A percentile compares a stretch with the other conserved stretches of the same genome.
phyloP scores from a whole-genome alignment of 2,113 vertebrate species.

The Bostrychus sinensis region DNA sequence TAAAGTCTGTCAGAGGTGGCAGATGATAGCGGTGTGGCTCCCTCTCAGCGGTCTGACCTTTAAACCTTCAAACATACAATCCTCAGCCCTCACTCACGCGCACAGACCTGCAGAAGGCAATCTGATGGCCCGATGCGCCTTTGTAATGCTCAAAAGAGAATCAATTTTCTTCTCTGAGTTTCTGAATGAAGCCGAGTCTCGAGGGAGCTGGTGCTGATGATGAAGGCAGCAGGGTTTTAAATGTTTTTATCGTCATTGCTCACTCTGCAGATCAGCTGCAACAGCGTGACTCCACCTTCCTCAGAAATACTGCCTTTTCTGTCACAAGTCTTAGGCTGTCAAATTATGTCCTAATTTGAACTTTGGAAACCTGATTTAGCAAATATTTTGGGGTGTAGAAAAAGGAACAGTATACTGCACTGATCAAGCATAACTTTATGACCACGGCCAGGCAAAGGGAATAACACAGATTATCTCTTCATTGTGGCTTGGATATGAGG shows the following conservation, averaged over 20 bases:
- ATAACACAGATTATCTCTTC: too few relatives aligned
- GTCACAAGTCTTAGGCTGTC: background rate
- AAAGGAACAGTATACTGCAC: too few relatives aligned
- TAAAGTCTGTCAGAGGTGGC: background rate
- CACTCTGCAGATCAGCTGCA: background rate
- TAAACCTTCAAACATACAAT: background rate
- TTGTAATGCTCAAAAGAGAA: slow-evolving; percentile 4
- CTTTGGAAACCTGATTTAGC: background rate
- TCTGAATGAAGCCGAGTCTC: background rate
- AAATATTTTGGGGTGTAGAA: too few relatives aligned
- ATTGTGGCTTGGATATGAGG: too few relatives aligned
- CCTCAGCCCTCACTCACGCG: background rate
- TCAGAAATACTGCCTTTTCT: background rate
- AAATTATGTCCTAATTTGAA: background rate
- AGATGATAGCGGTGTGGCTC: background rate
- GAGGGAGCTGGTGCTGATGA: background rate
- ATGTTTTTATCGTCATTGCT: slow-evolving; percentile 2
- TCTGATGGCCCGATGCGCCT: background rate
- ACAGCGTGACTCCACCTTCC: background rate
- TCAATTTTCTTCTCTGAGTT: background rate
- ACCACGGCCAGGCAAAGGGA: too few relatives aligned
- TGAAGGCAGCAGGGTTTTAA: background rate
- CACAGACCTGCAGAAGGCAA: background rate
- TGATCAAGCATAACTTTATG: too few relatives aligned
- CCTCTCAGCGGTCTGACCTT: background rate